Evolutionary conservation across 37 sponge, comb jelly and placozoan genomes (phyloP), one percentile per base, ranked within the genome.

Genomic region (Spongilla lacustris): DNA sequence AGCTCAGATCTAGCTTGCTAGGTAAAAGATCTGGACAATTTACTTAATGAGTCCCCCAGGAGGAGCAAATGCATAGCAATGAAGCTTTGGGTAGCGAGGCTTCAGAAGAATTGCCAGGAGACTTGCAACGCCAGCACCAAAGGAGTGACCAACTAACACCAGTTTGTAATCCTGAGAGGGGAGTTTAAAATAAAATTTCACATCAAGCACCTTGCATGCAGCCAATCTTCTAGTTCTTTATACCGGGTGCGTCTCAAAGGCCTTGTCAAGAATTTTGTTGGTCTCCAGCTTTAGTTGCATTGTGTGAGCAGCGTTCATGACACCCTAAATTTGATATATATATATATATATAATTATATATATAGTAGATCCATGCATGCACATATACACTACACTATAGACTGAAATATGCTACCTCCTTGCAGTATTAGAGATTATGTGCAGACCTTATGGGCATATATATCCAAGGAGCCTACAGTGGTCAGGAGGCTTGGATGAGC

Each of bases 41-140:
- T 77, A 79, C 80, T 79, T 86, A 25, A 81, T 78, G 66, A 68
- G 33, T 81, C 82, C 75, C 50, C 88, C 88, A 79, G 76, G 90
- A 37, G 94, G 94, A 25, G 87, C 67, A 76, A 78, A 93, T n/a
- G 90, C 94, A 89, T 74, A 93, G 38, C 94, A 93, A 48, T 93
- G 90, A 19, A 93, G 81, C 17, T 22, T 89, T 24, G 58, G 76
- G 69, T 89, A 87, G n/a, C 68, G 29, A 2, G 75, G 68, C 67
- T 86, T 86, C n/a, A 93, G 66, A 12, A 86, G 36, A 19, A 93
- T 84, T n/a, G 90, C 83, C 73, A 93, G 69, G 32, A 93, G 74
- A 74, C 73, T 79, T 23, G 90, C 94, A 46, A 38, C 71, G 13
- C 85, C 90, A 38, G 94, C 94, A 66, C 94, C 94, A 22, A 84